Conservation (phyloP, 2,888 invertebrate genomes). For the Phengaris arion region DNA sequence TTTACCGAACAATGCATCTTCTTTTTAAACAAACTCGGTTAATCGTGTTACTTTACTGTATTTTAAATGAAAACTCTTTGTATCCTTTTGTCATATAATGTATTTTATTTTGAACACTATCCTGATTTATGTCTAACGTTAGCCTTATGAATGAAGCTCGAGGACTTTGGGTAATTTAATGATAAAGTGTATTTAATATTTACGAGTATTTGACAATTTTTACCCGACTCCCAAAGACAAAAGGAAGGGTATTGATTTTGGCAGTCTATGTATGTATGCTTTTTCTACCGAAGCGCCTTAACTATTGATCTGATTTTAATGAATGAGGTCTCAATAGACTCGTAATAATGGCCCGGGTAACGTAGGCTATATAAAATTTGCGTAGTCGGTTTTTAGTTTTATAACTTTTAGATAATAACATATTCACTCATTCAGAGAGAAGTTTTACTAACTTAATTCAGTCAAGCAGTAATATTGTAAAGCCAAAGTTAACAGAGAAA, state of each 20-base stretch:
- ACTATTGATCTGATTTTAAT: no score
- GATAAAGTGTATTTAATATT: neutral
- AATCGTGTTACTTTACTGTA: conserved; percentile 57
- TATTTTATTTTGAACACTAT: neutral
- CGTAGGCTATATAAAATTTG: no score
- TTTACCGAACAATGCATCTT: conserved; percentile 69
- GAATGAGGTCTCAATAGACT: no score
- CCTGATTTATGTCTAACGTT: neutral
- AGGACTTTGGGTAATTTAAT: neutral
- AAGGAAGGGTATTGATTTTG: no score
- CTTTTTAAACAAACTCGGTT: conserved; percentile 65
- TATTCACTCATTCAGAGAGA: no score
- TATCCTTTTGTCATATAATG: conserved; percentile 29
- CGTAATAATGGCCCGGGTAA: no score
- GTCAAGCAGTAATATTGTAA: neutral
- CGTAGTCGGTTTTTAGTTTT: no score
- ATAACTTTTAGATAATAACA: no score
- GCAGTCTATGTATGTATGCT: no score
- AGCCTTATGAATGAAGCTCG: neutral
- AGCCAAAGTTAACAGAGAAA: neutral
- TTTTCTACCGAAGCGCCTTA: no score
- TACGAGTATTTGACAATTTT: neutral
- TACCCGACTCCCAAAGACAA: neutral
- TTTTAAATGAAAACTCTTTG: conserved; percentile 42
- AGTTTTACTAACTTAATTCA: neutral